These are phyloP conservation scores for Choreutis nemorana DNA, from an alignment of 2,888 invertebrate genomes.

Conservation along the genomic window DNA sequence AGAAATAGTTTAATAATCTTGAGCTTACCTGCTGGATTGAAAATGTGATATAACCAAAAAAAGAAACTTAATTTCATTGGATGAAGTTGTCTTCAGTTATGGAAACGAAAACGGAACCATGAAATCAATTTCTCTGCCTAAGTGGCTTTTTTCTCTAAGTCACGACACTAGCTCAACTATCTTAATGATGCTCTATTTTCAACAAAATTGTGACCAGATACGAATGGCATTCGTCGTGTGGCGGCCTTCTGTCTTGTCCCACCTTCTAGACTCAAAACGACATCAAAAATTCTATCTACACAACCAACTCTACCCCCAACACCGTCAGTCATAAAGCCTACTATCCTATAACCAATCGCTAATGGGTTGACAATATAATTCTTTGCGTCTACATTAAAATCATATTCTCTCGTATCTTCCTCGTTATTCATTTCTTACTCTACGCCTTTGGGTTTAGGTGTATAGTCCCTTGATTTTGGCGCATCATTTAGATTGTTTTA, in stretches of 20 bases:
- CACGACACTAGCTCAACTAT: conserved; percentile 28
- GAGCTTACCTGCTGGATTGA: too few relatives aligned
- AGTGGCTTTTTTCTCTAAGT: conserved; percentile 23
- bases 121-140: conserved; percentile 18
- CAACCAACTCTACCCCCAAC: conserved; percentile 8
- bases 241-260: conserved; percentile 24
- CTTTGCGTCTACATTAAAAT: conserved; percentile 13
- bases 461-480: conserved; percentile 6
- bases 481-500: conserved; percentile 8
- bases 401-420: conserved; percentile 10
- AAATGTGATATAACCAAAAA: too few relatives aligned
- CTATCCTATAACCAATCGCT: conserved; percentile 7
- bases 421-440: conserved; percentile 11
- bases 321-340: conserved; percentile 11
- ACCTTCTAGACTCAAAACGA: conserved; percentile 15
- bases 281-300: conserved; percentile 11
- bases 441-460: conserved; percentile 15
- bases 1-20: too few relatives aligned
- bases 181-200: conserved; percentile 44
- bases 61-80: too few relatives aligned
- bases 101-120: too few relatives aligned
- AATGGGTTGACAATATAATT: conserved; percentile 22
- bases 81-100: too few relatives aligned
- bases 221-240: conserved; percentile 28
- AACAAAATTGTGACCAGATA: conserved; percentile 30